Base-by-base conservation (phyloP, 2,888 invertebrate species). In the Callyntrura sp. region DNA sequence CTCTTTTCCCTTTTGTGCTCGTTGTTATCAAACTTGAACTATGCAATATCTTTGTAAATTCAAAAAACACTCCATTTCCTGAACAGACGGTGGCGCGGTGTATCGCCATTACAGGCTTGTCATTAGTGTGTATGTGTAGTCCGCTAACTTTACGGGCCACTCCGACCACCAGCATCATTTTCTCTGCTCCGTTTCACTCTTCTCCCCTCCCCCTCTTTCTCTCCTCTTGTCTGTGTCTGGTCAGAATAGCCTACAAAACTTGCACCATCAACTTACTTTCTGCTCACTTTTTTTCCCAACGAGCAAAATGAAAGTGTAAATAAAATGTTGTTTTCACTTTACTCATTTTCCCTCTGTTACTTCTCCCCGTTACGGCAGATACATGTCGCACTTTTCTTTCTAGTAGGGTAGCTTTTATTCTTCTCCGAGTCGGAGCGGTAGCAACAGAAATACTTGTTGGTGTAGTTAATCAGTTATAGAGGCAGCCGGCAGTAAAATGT, bases 261-360 rank as follows among this genome's bases (percentile, higher is more conserved):
- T 43, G 17, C 43, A 43, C 8, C 11, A 76, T 48, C 25, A 76
- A 76, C 76, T 51, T 76, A 23, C 51, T 73, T 48, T 62, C 45
- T 48, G 73, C 51, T 51, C 76, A 48, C n/a, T 51, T 76, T 76
- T 76, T 76, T 68, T 60, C 17, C 17, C 70, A 20, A 35, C 6
- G 25, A 45, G 45, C 51, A 51, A 51, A 35, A 51, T 55, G 55
- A 55, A 78, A 78, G 51, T 78, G 78, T 78, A 78, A 57, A 55
- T 78, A 55, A 78, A 78, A 78, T 17, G 78, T 55, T 55, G 55
- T 28, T 78, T 57, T 55, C 28, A 78, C 78, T 78, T 51, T 51
- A 48, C 51, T 76, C 51, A 43, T 17, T 28, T 43, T 43, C 51
- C 9, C 25, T 4, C 35, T 35, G 35, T 35, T 35, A 35, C 35